Base-by-base conservation (phyloP, 2,113 vertebrate genomes). In the Nothocercus nigrocapillus region DNA sequence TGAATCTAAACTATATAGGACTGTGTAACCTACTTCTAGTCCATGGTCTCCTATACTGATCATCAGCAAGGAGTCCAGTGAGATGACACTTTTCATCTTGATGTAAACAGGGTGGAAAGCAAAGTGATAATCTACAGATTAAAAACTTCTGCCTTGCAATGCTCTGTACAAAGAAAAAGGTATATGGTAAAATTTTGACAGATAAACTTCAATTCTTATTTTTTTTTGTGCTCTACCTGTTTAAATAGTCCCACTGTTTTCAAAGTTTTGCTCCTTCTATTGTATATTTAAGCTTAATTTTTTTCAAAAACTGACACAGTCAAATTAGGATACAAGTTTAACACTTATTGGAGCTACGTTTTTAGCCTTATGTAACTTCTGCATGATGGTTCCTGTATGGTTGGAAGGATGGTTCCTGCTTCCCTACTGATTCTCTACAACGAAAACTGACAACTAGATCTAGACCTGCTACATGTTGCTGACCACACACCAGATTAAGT, bases 21-120 rank as follows among this genome's bases (percentile, higher is more conserved):
- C 66, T 78, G 30, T 19, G 64, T 28, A 95, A 93, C 93, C 63
- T 98, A 98, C 98, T 93, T 98, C 95, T 98, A 61, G 83, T 98
- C 98, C 98, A 98, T 19, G 98, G 98, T 75, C 81, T 98, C 82
- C 98, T 98, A 64, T 97, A 98, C n/a, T 95, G 94, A 76, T 98
- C 82, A 95, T 97, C 95, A 90, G 54, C 84, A 91, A 97, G 96
- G 44, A 95, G 64, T 91, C 93, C 94, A 86, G 45, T 73, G 84
- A 97, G 95, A 88, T 85, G 91, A 84, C 97, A 97, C 21, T 97
- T 95, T 87, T 95, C 96, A 85, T 97, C 87, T 89, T 97, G 95
- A 88, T 93, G 78, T 72, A 98, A 97, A 95, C 91, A 97, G 63
- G 96, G 87, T 96, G 98, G 98, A 61, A 97, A 88, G 81, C 67